phyloP scores from a whole-genome alignment of 2,888 invertebrate genomes.

The Proisotoma minuta region DNA sequence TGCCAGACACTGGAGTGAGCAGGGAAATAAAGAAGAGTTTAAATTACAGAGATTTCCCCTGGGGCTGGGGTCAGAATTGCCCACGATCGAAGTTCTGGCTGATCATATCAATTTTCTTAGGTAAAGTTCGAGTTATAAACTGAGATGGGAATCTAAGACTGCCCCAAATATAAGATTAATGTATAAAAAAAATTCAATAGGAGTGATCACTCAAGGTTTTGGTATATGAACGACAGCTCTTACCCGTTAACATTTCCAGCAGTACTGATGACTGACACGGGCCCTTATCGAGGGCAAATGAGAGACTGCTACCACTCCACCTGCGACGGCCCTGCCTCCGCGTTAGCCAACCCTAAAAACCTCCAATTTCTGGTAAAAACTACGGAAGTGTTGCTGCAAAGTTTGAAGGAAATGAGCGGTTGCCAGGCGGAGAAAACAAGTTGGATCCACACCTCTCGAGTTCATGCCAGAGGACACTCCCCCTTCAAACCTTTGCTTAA shows the following conservation, averaged over 20 bases:
- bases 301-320: slow-evolving; percentile 44
- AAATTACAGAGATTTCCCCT: slow-evolving; percentile 47
- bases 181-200: too few species aligned
- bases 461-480: slow-evolving; percentile 33
- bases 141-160: too few species aligned
- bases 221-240: slow-evolving; percentile 49
- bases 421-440: slow-evolving; percentile 26
- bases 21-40: slow-evolving; percentile 37
- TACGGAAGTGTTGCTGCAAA: slow-evolving; percentile 44
- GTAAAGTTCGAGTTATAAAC: too few species aligned
- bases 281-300: slow-evolving; percentile 47
- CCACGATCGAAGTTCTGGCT: slow-evolving; percentile 46
- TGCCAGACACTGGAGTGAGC: slow-evolving; percentile 44
- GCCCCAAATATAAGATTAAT: too few species aligned
- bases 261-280: slow-evolving; percentile 51
- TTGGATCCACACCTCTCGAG: slow-evolving; percentile 30
- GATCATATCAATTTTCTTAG: slow-evolving; percentile 49
- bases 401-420: slow-evolving; percentile 42
- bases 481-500: slow-evolving; percentile 37
- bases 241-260: slow-evolving; percentile 49
- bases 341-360: slow-evolving; percentile 38
- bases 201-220: slow-evolving; percentile 51
- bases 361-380: slow-evolving; percentile 43
- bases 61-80: slow-evolving; percentile 46
- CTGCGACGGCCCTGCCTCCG: slow-evolving; percentile 45